phyloP scores from a whole-genome alignment of 2,113 vertebrate genomes.

The Apodemus sylvaticus region DNA sequence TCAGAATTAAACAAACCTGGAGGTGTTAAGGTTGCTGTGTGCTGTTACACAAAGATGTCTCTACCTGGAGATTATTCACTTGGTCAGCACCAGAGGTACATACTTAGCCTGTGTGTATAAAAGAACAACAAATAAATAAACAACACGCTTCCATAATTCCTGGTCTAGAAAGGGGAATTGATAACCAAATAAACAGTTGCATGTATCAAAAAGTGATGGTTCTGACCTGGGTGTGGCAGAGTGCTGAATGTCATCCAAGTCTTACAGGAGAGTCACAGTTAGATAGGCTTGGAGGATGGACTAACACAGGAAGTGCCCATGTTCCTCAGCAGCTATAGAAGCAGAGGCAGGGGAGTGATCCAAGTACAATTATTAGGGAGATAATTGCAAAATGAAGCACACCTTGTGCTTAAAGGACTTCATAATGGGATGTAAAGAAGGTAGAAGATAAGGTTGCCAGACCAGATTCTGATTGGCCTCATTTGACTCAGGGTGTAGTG shows the following conservation, averaged over 20 bases:
- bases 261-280: neutral
- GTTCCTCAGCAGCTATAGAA: neutral
- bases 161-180: neutral
- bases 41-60: slow-evolving; percentile 33
- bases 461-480: neutral
- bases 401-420: neutral
- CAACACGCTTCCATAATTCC: neutral
- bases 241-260: neutral
- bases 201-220: neutral
- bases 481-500: neutral
- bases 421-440: neutral
- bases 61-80: neutral
- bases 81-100: neutral
- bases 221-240: neutral
- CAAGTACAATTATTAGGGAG: neutral
- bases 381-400: neutral
- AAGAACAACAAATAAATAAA: neutral
- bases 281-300: neutral
- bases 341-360: neutral
- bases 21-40: neutral
- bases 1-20: neutral
- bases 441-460: neutral
- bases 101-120: neutral
- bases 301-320: neutral
- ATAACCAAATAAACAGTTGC: neutral